Evolutionary conservation across 2,888 invertebrate species (phyloP).

Genomic region (Nemotelus pantherinus): DNA sequence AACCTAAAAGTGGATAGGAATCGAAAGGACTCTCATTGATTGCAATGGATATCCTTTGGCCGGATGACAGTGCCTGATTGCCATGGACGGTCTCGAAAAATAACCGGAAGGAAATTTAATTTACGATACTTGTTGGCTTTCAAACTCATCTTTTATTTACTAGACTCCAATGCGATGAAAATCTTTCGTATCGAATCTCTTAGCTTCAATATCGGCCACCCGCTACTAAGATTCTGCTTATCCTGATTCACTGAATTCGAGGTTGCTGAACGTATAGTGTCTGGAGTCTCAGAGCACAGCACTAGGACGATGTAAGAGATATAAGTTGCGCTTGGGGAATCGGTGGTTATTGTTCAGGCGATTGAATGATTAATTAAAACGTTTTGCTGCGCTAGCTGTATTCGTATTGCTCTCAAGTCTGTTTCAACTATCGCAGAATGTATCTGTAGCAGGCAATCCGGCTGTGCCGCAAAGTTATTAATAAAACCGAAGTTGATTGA

Average conservation of each 20-base stretch:
- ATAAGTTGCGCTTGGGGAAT: too few species aligned
- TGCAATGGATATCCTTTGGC: background rate
- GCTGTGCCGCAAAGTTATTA: slow-evolving; percentile 27
- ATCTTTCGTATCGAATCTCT: slow-evolving; percentile 34
- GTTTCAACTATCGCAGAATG: slow-evolving; percentile 1
- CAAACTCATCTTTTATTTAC: slow-evolving; percentile 42
- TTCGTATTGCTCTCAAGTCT: slow-evolving; percentile 33
- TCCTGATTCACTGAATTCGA: background rate
- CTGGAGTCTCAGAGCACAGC: too few species aligned
- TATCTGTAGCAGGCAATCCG: slow-evolving; percentile 23
- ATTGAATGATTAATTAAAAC: slow-evolving; percentile 44
- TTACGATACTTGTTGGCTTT: slow-evolving; percentile 33
- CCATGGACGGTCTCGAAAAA: slow-evolving; percentile 9
- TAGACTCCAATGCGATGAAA: slow-evolving; percentile 29
- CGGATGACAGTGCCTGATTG: too few species aligned
- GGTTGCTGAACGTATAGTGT: too few species aligned
- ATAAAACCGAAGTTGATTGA: slow-evolving; percentile 38
- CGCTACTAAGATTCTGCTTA: slow-evolving; percentile 16
- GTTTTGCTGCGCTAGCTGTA: slow-evolving; percentile 28
- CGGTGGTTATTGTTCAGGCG: slow-evolving; percentile 21
- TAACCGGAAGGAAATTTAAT: slow-evolving; percentile 35
- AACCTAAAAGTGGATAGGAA: background rate
- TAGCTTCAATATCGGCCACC: slow-evolving; percentile 11
- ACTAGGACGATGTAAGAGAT: too few species aligned
- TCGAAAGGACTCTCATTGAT: slow-evolving; percentile 29